Conservation (phyloP, 2,888 invertebrate genomes). For the Pardosa pseudoannulata region DNA sequence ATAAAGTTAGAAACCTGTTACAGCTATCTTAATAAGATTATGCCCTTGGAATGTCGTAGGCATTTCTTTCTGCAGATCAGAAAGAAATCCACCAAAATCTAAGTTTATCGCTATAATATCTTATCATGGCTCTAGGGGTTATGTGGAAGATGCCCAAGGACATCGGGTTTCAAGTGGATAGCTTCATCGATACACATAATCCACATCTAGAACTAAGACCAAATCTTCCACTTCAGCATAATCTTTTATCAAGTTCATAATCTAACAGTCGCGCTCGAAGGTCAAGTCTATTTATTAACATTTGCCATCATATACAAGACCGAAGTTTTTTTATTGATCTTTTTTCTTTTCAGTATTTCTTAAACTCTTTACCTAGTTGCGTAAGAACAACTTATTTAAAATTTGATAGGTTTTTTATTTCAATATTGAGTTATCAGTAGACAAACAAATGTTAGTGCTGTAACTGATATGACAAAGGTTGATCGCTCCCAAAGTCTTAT, state of each 20-base stretch:
- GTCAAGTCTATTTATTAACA: conserved; percentile 32
- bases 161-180: conserved; percentile 18
- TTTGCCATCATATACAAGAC: conserved; percentile 10
- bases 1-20: neutral
- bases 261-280: conserved; percentile 15
- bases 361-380: neutral
- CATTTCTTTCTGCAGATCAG: neutral
- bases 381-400: conserved; percentile 19
- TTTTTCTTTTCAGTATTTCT: neutral
- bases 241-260: conserved; percentile 38
- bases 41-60: neutral
- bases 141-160: neutral
- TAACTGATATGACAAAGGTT: neutral
- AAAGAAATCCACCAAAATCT: neutral
- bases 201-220: neutral
- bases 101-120: neutral
- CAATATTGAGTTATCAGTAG: conserved; percentile 3
- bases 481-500: neutral
- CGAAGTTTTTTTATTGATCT: neutral
- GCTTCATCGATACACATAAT: neutral
- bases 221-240: conserved; percentile 40
- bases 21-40: neutral
- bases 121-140: neutral
- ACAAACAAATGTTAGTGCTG: conserved; percentile 10
- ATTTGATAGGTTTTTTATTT: conserved; percentile 28